Percentiles rank a stretch among this genome's conserved stretches.
These are phyloP conservation scores for Ectemnius lituratus DNA, from an alignment of 2,888 invertebrate genomes.

Conservation along the genomic window DNA sequence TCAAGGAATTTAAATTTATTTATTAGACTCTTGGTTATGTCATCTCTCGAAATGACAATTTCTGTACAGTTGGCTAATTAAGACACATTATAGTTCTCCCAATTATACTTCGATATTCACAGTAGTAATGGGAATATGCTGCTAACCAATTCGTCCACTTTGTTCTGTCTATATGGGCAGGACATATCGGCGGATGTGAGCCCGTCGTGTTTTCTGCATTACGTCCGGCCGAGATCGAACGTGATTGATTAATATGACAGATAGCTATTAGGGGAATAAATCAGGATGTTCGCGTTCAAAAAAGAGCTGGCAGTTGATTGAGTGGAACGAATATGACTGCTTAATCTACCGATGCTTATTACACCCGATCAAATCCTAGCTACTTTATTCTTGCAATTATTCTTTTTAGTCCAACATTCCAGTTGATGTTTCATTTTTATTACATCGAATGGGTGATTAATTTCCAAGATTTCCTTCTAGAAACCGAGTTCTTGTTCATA, in stretches of 20 bases:
- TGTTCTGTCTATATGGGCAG: too few species aligned
- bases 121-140: too few species aligned
- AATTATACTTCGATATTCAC: too few species aligned
- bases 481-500: background rate
- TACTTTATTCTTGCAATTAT: too few species aligned
- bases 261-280: slow-evolving; percentile 18
- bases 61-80: too few species aligned
- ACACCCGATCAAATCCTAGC: too few species aligned
- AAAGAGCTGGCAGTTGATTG: background rate
- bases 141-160: too few species aligned
- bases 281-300: slow-evolving; percentile 15
- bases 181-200: background rate
- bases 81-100: too few species aligned
- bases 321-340: slow-evolving; percentile 2
- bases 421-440: background rate
- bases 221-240: background rate
- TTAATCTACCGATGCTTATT: background rate
- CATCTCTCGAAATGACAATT: too few species aligned
- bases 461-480: background rate
- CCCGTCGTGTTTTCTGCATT: slow-evolving; percentile 16
- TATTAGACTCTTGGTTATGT: too few species aligned
- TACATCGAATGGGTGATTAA: background rate
- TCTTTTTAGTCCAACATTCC: too few species aligned
- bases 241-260: slow-evolving; percentile 25
- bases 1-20: too few species aligned